Base-by-base conservation (phyloP, 2,113 vertebrate genomes). In the Clinocottus analis region DNA sequence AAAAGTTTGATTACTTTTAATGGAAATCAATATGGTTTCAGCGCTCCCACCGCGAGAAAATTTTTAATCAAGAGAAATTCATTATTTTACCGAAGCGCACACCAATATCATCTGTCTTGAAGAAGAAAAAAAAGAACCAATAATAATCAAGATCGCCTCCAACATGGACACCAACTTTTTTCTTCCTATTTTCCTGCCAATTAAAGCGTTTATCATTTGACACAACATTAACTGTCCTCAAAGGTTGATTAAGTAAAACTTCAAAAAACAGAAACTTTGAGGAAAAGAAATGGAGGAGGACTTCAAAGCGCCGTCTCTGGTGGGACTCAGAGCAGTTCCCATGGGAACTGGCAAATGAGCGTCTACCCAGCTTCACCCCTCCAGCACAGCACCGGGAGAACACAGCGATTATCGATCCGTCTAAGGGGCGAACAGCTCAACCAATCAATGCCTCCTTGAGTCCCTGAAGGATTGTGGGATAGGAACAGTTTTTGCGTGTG, bases 1-100 rank as follows among this genome's bases (percentile, higher is more conserved):
- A 91, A 89, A 93, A 90, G 90, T 93, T 92, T 94, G 94, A 95
- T 94, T 94, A 93, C 90, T 95, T 93, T 93, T 94, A 95, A 94
- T 93, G 92, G 93, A 95, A 95, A 95, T 95, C 94, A 94, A 95
- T 95, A 93, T 43, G 66, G 88, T 91, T 91, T 90, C 90, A 90
- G 88, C 81, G 60, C 87, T 72, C n/a, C 70, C 77, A 80, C 87
- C 88, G 79, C 9, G 70, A 83, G 85, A 92, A 79, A 80, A 90
- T 92, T 93, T 93, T 93, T 90, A 92, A 94, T 95, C 92, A 93
- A 89, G 86, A 90, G 82, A 93, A 94, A 92, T 90, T 91, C 89
- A 94, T 94, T 94, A 93, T 92, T 87, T 93, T 85, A 81, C 61
- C 21, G 3, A 65, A 69, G 80, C 29, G 11, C 12, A 43, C 60